Evolutionary conservation across 2,797 vertebrate genomes (phyloP), one percentile per base, ranked within the genome.

Genomic region (Rhincodon typus): DNA sequence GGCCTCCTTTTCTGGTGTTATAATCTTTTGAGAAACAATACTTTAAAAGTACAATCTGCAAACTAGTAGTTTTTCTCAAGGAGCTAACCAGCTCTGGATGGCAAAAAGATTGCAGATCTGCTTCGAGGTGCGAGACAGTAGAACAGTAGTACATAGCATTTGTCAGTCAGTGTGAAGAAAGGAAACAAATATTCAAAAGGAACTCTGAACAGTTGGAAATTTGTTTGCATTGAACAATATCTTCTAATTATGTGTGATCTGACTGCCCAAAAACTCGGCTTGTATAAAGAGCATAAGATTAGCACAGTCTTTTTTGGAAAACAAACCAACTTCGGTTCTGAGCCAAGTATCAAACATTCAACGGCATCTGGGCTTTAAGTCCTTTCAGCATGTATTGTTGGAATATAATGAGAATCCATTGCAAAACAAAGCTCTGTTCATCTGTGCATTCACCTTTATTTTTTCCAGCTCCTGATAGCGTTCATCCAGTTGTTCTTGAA

Each of bases 391-490:
- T n/a, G 3, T 77, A 42, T 46, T 46, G 17, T 42, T 7, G n/a
- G 34, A 67, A 7, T 38, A 38, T 0, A 38, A 42, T 25, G 62
- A 38, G n/a, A 8, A 69, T 67, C 38, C 90, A 93, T n/a, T 25
- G n/a, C 19, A 21, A 42, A 93, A 23, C 2, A 67, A 67, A 38
- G 5, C 62, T 69, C n/a, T 7, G 23, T 12, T 27, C 57, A 23
- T 53, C 62, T 95, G 66, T 34, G 38, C 57, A 79, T 23, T 70
- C 96, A 99, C 99, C 98, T 99, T 99, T 67, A 98, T 98, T 97
- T 99, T 99, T 96, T 99, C 99, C 96, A 99, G 97, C 95, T 99
- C 99, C 96, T 99, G 98, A 96, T 99, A 98, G 70, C 99, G 98
- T 96, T 99, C 99, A 95, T 99, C 98, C 93, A 99, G 97, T 96